Evolutionary conservation across 2,113 vertebrate genomes (phyloP), one percentile per base, ranked within the genome.

Genomic region (Daubentonia madagascariensis): DNA sequence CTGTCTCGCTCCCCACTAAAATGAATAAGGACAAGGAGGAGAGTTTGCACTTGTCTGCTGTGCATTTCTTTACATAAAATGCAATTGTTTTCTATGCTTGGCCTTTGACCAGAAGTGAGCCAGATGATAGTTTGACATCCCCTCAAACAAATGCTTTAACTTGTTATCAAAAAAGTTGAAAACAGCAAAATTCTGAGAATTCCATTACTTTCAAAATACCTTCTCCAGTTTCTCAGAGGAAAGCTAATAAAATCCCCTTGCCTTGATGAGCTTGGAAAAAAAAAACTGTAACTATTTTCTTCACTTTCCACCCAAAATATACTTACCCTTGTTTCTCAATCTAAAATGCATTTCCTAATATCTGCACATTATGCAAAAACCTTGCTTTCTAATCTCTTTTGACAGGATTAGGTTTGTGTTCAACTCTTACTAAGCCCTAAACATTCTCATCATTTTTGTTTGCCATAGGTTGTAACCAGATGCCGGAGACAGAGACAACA

Each of bases 111-210:
- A 48, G 73, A 90, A 85, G 25, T 9, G 0, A 37, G 37, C 35
- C 48, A 48, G 45, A 37, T 70, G 52, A 59, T 76, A 57, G 16
- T 79, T 43, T 92, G 63, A 73, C 76, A 80, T 96, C 45, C 25
- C 63, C 75, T 45, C 83, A 85, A n/a, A 81, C 10, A 78, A 81
- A 68, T 43, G 54, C 13, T 85, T 81, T 45, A 89, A 81, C 68
- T 28, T 84, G 68, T 79, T 90, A 76, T 37, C 79, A n/a, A 87
- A 91, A 75, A 84, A 93, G n/a, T 2, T 20, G 23, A 83, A 68
- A 93, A 87, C 1, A 45, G 9, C 72, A 94, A 70, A 89, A 78
- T 87, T 83, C 70, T 94, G 40, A 84, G 52, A 92, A 52, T 83
- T 80, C 40, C 37, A 40, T 50, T 70, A 84, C 48, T 70, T 94